Conservation (phyloP, 2,797 vertebrate species). For the Scolopax rusticola region DNA sequence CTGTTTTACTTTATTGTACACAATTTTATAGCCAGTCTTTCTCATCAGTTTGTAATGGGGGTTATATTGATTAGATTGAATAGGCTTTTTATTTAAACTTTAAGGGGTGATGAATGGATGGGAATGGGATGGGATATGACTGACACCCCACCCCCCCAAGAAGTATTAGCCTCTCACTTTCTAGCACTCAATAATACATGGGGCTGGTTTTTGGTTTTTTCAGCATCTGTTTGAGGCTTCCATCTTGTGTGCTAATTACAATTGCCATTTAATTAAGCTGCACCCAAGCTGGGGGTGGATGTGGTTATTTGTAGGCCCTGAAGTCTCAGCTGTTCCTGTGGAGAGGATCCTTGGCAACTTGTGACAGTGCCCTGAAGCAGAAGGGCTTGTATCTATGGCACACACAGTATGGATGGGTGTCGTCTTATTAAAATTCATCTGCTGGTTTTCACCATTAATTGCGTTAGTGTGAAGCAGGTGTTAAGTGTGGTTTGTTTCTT, state of each 20-base stretch:
- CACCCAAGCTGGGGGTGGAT: background rate
- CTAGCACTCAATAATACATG: background rate
- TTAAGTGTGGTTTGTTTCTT: too few species aligned
- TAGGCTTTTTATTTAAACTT: background rate
- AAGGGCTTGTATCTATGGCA: background rate
- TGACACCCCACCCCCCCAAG: accelerated
- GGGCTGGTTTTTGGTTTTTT: background rate
- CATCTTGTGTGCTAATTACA: background rate
- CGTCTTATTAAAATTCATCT: background rate
- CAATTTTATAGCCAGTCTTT: background rate
- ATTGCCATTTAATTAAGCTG: background rate
- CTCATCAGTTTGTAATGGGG: background rate
- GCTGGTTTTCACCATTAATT: background rate
- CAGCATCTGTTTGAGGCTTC: background rate
- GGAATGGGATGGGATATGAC: background rate
- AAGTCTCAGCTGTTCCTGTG: background rate
- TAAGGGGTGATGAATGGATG: background rate
- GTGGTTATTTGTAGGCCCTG: background rate
- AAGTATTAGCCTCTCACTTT: background rate
- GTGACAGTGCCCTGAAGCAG: background rate
- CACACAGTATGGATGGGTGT: accelerated
- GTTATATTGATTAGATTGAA: background rate
- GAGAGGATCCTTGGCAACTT: accelerated
- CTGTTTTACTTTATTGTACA: background rate
- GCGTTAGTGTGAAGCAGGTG: too few species aligned